phyloP scores from a whole-genome alignment of 1,140 invertebrate genomes.

The Ceratosolen solmsi region DNA sequence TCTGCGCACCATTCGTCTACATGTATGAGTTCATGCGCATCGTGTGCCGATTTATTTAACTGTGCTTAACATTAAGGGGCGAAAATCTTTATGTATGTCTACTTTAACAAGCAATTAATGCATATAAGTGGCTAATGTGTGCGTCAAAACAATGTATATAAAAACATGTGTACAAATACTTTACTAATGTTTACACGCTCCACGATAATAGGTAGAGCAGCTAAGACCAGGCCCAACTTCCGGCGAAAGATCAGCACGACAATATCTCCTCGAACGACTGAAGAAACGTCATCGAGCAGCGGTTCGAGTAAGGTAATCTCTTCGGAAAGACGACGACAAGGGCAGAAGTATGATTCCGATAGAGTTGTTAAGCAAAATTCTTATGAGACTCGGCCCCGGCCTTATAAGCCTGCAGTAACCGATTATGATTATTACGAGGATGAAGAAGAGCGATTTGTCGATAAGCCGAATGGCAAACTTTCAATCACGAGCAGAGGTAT shows the following conservation, averaged over 20 bases:
- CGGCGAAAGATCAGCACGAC: conserved; percentile 70
- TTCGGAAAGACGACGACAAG: conserved; percentile 61
- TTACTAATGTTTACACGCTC: conserved; percentile 46
- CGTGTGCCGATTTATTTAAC: conserved; percentile 24
- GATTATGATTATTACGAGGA: conserved; percentile 83
- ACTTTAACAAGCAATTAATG: conserved; percentile 46
- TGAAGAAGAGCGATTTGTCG: conserved; percentile 74
- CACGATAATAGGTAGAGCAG: conserved; percentile 42
- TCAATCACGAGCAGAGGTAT: conserved; percentile 73
- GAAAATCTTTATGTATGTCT: conserved; percentile 28
- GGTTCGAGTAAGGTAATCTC: conserved; percentile 56
- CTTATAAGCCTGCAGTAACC: conserved; percentile 46
- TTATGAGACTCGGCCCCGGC: conserved; percentile 43
- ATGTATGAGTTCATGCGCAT: conserved; percentile 20
- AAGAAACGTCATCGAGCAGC: conserved; percentile 52
- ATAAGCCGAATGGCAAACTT: conserved; percentile 77
- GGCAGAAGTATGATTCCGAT: conserved; percentile 54
- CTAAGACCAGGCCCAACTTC: conserved; percentile 50
- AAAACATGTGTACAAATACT: conserved; percentile 6
- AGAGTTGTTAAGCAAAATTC: conserved; percentile 48
- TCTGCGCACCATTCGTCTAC: conserved; percentile 23
- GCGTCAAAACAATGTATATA: conserved; percentile 25
- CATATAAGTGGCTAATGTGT: conserved; percentile 48
- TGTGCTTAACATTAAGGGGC: conserved; percentile 40
- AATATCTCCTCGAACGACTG: conserved; percentile 68